Base-by-base conservation (phyloP, 2,113 vertebrate genomes). In the Nothobranchius furzeri region DNA sequence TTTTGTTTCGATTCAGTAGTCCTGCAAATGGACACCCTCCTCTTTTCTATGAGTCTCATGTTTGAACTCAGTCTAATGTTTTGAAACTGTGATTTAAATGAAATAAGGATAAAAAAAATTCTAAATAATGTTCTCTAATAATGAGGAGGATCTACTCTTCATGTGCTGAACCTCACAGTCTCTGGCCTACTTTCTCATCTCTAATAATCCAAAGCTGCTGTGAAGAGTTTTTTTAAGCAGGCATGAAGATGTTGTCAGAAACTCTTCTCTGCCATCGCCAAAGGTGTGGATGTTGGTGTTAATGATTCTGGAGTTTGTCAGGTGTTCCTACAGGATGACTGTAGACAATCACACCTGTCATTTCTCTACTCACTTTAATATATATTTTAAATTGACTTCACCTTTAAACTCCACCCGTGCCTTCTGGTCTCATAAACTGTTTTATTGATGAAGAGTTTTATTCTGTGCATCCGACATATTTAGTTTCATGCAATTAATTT, bases 151-250 rank as follows among this genome's bases (percentile, higher is more conserved):
- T 78, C 80, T 43, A 40, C 37, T 6, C 52, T 43, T 62, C 58
- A 30, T 81, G 72, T 69, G 75, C 73, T 73, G 66, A 80, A 88
- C 69, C 53, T 54, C 37, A 40, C 68, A 65, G 62, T 69, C 70
- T 53, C 66, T 88, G 87, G 60, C 87, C 89, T 90, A 89, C 89
- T 90, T 92, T 90, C 70, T 76, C 84, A 76, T 79, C 66, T 74
- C 47, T 71, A 73, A 85, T 87, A 89, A 92, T 93, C 30, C 40
- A 63, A 64, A 68, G 85, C 82, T 82, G 43, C 63, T 25, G 61
- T 60, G 45, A 58, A 56, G 54, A 70, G 24, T 55, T 82, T 83
- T 83, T 84, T 68, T 60, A 75, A 80, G 63, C 36, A 47, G 60
- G 64, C 51, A 6, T 12, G 35, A 17, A 24, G 12, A 3, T 70